Percentiles rank a stretch among this genome's conserved stretches.
phyloP scores from a whole-genome alignment of 1,140 invertebrate genomes.

The Drosophila ironensis region DNA sequence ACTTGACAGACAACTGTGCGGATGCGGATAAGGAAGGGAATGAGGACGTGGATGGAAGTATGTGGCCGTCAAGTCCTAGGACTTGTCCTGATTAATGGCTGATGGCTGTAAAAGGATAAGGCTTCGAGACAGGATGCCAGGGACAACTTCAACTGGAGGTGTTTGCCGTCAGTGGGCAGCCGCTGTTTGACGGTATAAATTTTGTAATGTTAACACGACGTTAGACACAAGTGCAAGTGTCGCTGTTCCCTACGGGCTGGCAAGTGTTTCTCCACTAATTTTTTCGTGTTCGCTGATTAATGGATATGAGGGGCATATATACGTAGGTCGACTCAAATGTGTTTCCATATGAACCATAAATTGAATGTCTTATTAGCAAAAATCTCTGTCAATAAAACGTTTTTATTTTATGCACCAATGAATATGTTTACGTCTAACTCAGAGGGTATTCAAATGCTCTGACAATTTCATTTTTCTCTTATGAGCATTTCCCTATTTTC shows the following conservation, averaged over 20 bases:
- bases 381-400: too few relatives aligned
- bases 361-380: too few relatives aligned
- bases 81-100: slow-evolving; percentile 65
- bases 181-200: slow-evolving; percentile 54
- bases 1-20: slow-evolving; percentile 71
- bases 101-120: slow-evolving; percentile 43
- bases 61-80: slow-evolving; percentile 20
- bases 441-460: not conserved
- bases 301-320: not conserved
- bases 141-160: slow-evolving; percentile 20
- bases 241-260: slow-evolving; percentile 7
- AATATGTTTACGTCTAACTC: not conserved
- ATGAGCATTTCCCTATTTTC: slow-evolving; percentile 17
- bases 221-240: slow-evolving; percentile 65
- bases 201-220: slow-evolving; percentile 75
- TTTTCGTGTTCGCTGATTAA: slow-evolving; percentile 9
- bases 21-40: not conserved
- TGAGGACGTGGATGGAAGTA: too few relatives aligned
- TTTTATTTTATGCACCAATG: too few relatives aligned
- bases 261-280: slow-evolving; percentile 34
- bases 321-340: not conserved
- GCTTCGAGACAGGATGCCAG: not conserved
- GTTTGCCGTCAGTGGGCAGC: not conserved
- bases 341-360: too few relatives aligned
- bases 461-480: not conserved